These are phyloP conservation scores for Nipponacmea schrenckii DNA, from an alignment of 2,888 invertebrate species.

Conservation along the genomic window DNA sequence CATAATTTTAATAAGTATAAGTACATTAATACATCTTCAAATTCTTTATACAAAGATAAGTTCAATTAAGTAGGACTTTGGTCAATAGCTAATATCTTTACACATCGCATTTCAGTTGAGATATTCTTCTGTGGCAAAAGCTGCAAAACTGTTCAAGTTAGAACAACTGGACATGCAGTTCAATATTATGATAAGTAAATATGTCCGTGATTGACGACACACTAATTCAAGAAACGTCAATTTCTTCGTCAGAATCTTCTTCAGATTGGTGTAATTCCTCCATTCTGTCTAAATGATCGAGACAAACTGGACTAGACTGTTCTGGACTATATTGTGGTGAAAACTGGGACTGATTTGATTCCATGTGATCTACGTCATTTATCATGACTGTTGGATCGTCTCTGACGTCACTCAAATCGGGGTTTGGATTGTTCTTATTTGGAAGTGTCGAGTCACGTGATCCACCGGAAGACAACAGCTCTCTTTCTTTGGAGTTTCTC, in stretches of 20 bases:
- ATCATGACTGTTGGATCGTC: conserved; percentile 39
- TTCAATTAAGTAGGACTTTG: no score
- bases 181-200: no score
- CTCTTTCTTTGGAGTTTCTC: conserved; percentile 97
- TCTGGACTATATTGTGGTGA: conserved; percentile 28
- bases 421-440: conserved; percentile 96
- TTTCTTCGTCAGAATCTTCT: conserved; percentile 55
- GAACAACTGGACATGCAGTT: no score
- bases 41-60: no score
- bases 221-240: conserved; percentile 48
- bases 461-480: conserved; percentile 91
- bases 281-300: conserved; percentile 20
- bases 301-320: conserved; percentile 26
- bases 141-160: no score
- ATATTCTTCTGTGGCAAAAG: no score
- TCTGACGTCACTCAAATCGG: conserved; percentile 83
- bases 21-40: no score
- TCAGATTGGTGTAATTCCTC: conserved; percentile 47
- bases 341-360: not conserved
- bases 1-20: no score
- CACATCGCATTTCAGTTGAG: no score
- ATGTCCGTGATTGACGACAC: no score
- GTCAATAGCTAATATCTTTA: no score
- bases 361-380: conserved; percentile 21
- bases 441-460: conserved; percentile 94